Evolutionary conservation across 2,888 invertebrate genomes (phyloP), one percentile per base, ranked within the genome.

Genomic region (Drosophila cognata): DNA sequence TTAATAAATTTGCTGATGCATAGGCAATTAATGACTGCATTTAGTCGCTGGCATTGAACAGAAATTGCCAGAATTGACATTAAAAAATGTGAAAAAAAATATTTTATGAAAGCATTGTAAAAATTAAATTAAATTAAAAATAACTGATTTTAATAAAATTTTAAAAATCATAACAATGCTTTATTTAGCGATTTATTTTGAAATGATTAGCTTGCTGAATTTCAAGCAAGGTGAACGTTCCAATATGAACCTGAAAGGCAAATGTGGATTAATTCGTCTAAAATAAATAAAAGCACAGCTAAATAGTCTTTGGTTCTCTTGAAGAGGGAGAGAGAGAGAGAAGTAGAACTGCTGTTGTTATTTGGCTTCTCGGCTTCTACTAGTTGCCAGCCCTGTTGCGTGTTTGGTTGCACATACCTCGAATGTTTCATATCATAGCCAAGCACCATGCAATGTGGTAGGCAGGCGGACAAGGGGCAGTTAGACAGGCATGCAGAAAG

Each of bases 401-500:
- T 43, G 46, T 57, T 55, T 46, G 33, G 18, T 29, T 28, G 50
- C 57, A 68, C 67, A 74, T 72, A 56, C 62, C 63, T 71, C 58
- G 66, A 68, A 74, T 83, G 61, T 74, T 81, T 86, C 72, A 78
- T 76, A 78, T 78, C 73, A 51, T 70, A 50, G 64, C 43, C n/a
- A 52, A 41, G 50, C 28, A 64, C 43, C 52, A 52, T 38, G 53
- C 31, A 41, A n/a, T 10, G 16, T 16, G 29, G 60, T 8, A 69
- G 29, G 13, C 16, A 21, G 25, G 41, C 43, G 18, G 60, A n/a
- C 8, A 46, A 46, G 46, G 38, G 38, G 66, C 16, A 69, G 36
- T 7, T 16, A 25, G 38, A 38, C 41, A 16, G 67, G 25, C 11
- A 13, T 25, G 31, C 33, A 16, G 18, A 29, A 11, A 61, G 21